phyloP scores from a whole-genome alignment of 2,113 vertebrate genomes.

The Sinosuthora webbiana region DNA sequence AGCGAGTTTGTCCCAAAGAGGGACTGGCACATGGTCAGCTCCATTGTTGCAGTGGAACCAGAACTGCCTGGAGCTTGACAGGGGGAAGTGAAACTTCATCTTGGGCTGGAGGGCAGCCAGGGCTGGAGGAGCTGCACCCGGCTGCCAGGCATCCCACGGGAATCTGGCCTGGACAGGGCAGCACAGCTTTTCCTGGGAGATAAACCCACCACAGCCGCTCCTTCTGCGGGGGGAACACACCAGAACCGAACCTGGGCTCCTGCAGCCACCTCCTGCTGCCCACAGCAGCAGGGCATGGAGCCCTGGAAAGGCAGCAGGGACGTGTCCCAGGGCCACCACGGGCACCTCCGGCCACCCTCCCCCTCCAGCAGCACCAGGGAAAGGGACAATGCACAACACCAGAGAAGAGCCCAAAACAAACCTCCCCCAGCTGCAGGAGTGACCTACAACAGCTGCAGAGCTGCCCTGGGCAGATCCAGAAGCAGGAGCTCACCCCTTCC shows the following conservation, averaged over 20 bases:
- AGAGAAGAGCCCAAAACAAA: background rate
- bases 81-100: conserved; percentile 33
- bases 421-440: background rate
- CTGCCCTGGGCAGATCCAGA: background rate
- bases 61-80: conserved; percentile 9
- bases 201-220: background rate
- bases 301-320: background rate
- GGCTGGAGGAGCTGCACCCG: background rate
- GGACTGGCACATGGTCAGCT: background rate
- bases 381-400: background rate
- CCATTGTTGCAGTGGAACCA: background rate
- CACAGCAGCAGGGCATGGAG: background rate
- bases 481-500: rapidly evolving
- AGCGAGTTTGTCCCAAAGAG: background rate
- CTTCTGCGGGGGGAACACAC: background rate
- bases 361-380: background rate
- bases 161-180: background rate
- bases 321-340: rapidly evolving
- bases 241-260: rapidly evolving
- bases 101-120: conserved; percentile 7
- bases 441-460: background rate
- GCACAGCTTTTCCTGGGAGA: background rate
- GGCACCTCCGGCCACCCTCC: background rate
- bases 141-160: background rate
- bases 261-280: background rate